Percentiles rank a stretch among this genome's conserved stretches.
phyloP scores from a whole-genome alignment of 2,888 invertebrate species.

The Drepanosiphum platanoidis region DNA sequence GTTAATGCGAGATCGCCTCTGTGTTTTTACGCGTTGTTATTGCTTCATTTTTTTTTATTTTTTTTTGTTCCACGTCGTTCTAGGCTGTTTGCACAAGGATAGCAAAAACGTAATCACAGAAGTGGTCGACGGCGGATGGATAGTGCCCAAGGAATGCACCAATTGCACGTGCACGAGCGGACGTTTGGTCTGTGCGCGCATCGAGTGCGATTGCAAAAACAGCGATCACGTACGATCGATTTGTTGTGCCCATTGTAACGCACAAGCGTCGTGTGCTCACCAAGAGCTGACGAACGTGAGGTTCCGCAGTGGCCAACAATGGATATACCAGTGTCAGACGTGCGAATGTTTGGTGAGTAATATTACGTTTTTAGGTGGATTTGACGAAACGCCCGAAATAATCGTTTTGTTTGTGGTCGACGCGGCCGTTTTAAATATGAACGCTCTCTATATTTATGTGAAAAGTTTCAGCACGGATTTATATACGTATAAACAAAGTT shows the following conservation, averaged over 20 bases:
- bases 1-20: neutral
- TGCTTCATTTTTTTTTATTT: neutral
- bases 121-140: slow-evolving; percentile 72
- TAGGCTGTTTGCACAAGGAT: slow-evolving; percentile 42
- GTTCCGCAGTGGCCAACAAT: slow-evolving; percentile 83
- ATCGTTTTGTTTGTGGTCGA: neutral
- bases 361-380: no score
- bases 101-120: slow-evolving; percentile 67
- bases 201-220: slow-evolving; percentile 77
- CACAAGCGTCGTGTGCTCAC: slow-evolving; percentile 78
- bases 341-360: slow-evolving; percentile 85
- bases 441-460: no score
- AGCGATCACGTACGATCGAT: slow-evolving; percentile 65
- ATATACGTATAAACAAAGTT: no score
- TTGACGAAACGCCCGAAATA: no score
- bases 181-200: slow-evolving; percentile 76
- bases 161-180: slow-evolving; percentile 72
- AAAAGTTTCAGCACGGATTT: no score
- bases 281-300: slow-evolving; percentile 81
- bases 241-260: slow-evolving; percentile 86
- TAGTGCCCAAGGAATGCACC: slow-evolving; percentile 70
- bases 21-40: neutral
- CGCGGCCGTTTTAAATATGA: no score
- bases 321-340: slow-evolving; percentile 91
- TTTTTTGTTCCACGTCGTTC: neutral